Evolutionary conservation across 37 sponge, comb jelly and placozoan genomes (phyloP), one percentile per base, ranked within the genome.

Genomic region (Cliona cf. orientalis): DNA sequence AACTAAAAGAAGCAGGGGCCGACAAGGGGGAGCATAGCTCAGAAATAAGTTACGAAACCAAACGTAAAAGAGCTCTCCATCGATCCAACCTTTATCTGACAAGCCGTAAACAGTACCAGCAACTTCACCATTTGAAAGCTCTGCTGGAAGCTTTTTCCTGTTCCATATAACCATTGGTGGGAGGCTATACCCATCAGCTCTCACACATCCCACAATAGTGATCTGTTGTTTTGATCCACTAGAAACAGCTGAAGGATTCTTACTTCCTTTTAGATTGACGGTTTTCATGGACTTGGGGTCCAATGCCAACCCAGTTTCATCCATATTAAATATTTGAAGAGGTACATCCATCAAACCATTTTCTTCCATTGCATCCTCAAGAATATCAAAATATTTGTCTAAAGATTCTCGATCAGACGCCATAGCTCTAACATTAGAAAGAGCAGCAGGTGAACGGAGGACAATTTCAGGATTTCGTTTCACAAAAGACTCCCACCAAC

Each of bases 41-140:
- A 87, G 26, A 33, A 87, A 87, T 29, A 80, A 87, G 5, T 68
- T 1, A 0, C n/a, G n/a, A n/a, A 91, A 91, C 92, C 92, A 91
- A 0, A n/a, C 0, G 26, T 80, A 42, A 72, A 90, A 84, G 0
- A 84, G n/a, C 45, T 80, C 74, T 0, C 37, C 37, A 40, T 84
- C 29, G 32, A 84, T 84, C 91, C 91, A 90, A 0, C 87, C 87
- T 23, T 34, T 86, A 0, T 58, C 58, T 0, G 87, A 72, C 49
- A 81, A 39, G 0, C 74, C 92, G 82, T 91, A 91, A 46, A 75
- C 0, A 7, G 91, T 85, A 0, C 91, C 91, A 5, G 86, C 78
- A 0, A 91, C 76, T 38, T 91, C 91, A 1, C 84, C 83, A 53
- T 21, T 31, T 2, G 71, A 58, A 0, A 84, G 6, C 4, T 74